A percentile compares a stretch with the other conserved stretches of the same genome.
These are phyloP conservation scores for Sciaenops ocellatus DNA, from an alignment of 2,797 vertebrate genomes.

Conservation along the genomic window DNA sequence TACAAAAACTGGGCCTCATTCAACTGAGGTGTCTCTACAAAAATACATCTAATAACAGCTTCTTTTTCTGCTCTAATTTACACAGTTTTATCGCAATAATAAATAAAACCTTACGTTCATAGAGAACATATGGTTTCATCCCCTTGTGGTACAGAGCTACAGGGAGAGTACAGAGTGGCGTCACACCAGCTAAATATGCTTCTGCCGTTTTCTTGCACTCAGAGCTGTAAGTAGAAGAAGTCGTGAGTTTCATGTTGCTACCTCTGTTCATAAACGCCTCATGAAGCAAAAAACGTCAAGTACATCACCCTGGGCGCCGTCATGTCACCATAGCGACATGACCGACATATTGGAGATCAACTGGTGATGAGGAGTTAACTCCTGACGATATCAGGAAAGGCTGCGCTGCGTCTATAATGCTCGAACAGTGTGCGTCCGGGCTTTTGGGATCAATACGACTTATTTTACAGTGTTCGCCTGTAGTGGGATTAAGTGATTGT, in stretches of 20 bases:
- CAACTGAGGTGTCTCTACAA: slow-evolving; percentile 79
- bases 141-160: slow-evolving; percentile 28
- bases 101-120: slow-evolving; percentile 47
- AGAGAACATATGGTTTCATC: slow-evolving; percentile 42
- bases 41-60: slow-evolving; percentile 79
- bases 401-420: slow-evolving; percentile 1
- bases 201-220: slow-evolving; percentile 5
- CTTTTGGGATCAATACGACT: neutral
- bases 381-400: slow-evolving; percentile 13
- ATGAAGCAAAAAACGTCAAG: slow-evolving; percentile 1
- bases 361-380: slow-evolving; percentile 20
- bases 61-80: slow-evolving; percentile 61
- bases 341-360: slow-evolving; percentile 18
- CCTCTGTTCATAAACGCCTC: slow-evolving; percentile 17
- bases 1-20: slow-evolving; percentile 75
- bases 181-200: slow-evolving; percentile 9
- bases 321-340: slow-evolving; percentile 45
- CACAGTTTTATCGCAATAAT: slow-evolving; percentile 64
- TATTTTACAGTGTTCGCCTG: slow-evolving; percentile 1
- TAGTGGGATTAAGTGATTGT: neutral
- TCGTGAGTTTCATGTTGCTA: slow-evolving; percentile 12
- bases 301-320: neutral
- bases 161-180: slow-evolving; percentile 4
- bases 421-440: neutral
- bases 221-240: neutral